Conservation (phyloP, 2,113 vertebrate species). For the Triplophysa tibetana region DNA sequence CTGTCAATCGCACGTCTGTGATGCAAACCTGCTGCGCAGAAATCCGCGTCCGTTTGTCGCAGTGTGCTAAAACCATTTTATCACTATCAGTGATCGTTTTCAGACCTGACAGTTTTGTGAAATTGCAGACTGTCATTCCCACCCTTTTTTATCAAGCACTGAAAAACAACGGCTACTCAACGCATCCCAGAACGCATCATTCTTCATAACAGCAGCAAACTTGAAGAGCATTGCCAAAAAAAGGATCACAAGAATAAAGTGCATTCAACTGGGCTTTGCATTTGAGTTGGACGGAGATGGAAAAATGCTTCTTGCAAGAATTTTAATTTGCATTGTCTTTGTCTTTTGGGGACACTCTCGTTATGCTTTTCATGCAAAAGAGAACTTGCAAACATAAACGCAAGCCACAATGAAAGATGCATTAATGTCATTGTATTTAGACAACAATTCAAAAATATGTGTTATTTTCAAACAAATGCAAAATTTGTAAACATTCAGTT, state of each 20-base stretch:
- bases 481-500: too few species aligned
- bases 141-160: not conserved
- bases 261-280: slow-evolving; percentile 33
- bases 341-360: not conserved
- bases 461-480: not conserved
- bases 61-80: not conserved
- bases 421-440: not conserved
- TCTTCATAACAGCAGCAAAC: slow-evolving; percentile 42
- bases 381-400: not conserved
- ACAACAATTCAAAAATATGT: not conserved
- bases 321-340: not conserved
- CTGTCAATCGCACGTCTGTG: slow-evolving; percentile 48
- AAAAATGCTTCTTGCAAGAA: not conserved
- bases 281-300: not conserved
- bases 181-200: slow-evolving; percentile 27
- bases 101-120: not conserved
- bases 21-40: slow-evolving; percentile 53
- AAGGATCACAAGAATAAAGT: slow-evolving; percentile 36
- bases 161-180: slow-evolving; percentile 12
- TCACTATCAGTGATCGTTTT: slow-evolving; percentile 2
- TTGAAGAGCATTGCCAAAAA: not conserved
- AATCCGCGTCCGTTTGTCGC: slow-evolving; percentile 38
- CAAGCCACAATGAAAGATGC: not conserved
- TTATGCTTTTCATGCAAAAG: not conserved
- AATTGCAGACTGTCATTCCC: slow-evolving; percentile 23